phyloP scores from a whole-genome alignment of 2,113 vertebrate species.

The Triplophysa tibetana region DNA sequence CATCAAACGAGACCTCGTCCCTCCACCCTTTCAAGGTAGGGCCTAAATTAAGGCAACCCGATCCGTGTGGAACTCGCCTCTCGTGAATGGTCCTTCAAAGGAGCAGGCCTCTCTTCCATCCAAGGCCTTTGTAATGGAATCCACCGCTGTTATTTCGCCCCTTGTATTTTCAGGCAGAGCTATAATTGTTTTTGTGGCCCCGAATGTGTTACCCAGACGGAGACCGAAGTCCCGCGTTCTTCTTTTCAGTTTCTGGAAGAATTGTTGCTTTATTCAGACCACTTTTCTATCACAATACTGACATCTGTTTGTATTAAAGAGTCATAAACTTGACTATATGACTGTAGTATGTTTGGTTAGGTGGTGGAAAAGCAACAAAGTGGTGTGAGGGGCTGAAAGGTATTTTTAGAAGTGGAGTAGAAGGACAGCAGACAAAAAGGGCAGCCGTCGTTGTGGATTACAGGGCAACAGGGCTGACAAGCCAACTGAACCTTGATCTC shows the following conservation, averaged over 20 bases:
- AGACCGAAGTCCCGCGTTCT: conserved; percentile 62
- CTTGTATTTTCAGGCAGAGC: conserved; percentile 66
- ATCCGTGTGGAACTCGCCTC: conserved; percentile 55
- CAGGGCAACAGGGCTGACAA: conserved; percentile 45
- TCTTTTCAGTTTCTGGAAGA: conserved; percentile 58
- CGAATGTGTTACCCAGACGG: conserved; percentile 61
- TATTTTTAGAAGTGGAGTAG: conserved; percentile 47
- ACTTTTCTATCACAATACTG: conserved; percentile 37
- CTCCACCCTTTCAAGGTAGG: conserved; percentile 47
- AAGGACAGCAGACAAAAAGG: conserved; percentile 11
- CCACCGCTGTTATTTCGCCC: conserved; percentile 58
- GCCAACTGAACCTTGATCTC: conserved; percentile 58
- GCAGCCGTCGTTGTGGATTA: conserved; percentile 40
- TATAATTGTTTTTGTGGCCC: conserved; percentile 60
- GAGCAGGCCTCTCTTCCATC: conserved; percentile 38
- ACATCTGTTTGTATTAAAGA: conserved; percentile 54
- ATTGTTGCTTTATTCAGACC: conserved; percentile 53
- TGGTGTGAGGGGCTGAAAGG: conserved; percentile 27
- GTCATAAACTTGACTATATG: conserved; percentile 48
- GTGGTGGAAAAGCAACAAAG: conserved; percentile 8
- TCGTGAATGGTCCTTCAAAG: conserved; percentile 54
- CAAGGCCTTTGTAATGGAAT: conserved; percentile 63
- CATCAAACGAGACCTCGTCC: conserved; percentile 55
- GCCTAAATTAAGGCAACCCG: conserved; percentile 56
- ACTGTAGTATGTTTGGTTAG: neutral